Percentiles rank a stretch among this genome's conserved stretches.
phyloP scores from a whole-genome alignment of 2,797 vertebrate species.

The Coendou prehensilis region DNA sequence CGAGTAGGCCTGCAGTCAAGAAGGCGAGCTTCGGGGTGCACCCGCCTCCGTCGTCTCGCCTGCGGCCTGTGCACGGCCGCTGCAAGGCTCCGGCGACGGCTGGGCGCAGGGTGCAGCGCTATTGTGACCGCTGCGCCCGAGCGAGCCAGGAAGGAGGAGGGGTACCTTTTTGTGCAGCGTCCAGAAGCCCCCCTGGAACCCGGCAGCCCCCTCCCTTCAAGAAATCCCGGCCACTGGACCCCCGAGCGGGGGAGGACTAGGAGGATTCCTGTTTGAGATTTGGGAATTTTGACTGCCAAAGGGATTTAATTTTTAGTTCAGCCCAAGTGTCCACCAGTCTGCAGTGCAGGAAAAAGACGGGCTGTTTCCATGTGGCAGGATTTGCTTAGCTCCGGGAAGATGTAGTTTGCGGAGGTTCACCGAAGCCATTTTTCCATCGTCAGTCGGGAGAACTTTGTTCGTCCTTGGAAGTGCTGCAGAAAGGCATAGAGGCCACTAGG shows the following conservation, averaged over 20 bases:
- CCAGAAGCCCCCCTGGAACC: slow-evolving; percentile 42
- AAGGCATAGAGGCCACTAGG: slow-evolving; percentile 78
- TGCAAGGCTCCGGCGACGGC: slow-evolving; percentile 68
- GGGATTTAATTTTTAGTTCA: slow-evolving; percentile 77
- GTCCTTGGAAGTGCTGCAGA: slow-evolving; percentile 75
- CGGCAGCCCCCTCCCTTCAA: neutral
- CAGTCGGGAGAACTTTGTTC: slow-evolving; percentile 80
- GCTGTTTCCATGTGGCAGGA: slow-evolving; percentile 79
- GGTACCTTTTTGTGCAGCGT: slow-evolving; percentile 78
- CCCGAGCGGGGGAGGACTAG: neutral
- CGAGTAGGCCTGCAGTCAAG: slow-evolving; percentile 45
- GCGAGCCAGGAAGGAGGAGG: slow-evolving; percentile 60
- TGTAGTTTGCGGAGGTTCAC: slow-evolving; percentile 71
- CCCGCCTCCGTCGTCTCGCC: slow-evolving; percentile 19
- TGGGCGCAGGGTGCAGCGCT: slow-evolving; percentile 81
- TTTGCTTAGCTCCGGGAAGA: slow-evolving; percentile 64
- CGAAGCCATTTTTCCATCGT: slow-evolving; percentile 80
- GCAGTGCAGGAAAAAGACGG: slow-evolving; percentile 74
- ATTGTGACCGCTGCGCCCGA: slow-evolving; percentile 83
- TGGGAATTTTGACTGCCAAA: slow-evolving; percentile 68
- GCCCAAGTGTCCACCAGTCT: slow-evolving; percentile 72
- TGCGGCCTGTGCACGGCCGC: slow-evolving; percentile 59
- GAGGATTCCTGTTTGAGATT: slow-evolving; percentile 58
- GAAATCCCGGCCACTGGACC: slow-evolving; percentile 6
- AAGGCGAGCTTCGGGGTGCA: slow-evolving; percentile 69